phyloP scores from a whole-genome alignment of 2,888 invertebrate species.

The Drosophila falleni region DNA sequence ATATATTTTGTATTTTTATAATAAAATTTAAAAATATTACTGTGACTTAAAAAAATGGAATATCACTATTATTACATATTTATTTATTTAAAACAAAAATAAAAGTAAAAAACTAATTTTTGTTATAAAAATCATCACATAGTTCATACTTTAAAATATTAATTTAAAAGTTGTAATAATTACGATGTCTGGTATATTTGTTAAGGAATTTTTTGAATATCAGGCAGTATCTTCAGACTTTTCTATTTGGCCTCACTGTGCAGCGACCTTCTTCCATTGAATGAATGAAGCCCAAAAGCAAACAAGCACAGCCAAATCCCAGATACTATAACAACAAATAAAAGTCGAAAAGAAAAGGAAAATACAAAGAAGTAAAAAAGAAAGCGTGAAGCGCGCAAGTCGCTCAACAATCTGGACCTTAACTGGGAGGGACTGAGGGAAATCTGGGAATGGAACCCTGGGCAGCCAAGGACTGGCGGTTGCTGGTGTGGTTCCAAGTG shows the following conservation, averaged over 20 bases:
- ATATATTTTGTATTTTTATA: no score
- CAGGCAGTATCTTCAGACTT: background rate
- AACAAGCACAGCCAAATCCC: constrained; percentile 67
- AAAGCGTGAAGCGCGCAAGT: constrained; percentile 32
- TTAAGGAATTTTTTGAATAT: background rate
- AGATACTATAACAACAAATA: constrained; percentile 71
- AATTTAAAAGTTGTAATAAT: no score
- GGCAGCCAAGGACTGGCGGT: constrained; percentile 4
- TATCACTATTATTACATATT: no score
- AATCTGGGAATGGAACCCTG: background rate
- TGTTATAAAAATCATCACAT: no score
- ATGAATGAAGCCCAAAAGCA: constrained; percentile 67
- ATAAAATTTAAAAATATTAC: no score
- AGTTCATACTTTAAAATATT: no score
- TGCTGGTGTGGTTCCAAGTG: constrained; percentile 29
- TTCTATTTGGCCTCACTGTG: constrained; percentile 43
- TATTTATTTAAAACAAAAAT: no score
- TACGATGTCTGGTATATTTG: no score
- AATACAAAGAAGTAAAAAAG: constrained; percentile 14
- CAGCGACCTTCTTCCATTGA: constrained; percentile 39
- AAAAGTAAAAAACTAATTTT: no score
- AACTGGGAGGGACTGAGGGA: constrained; percentile 1
- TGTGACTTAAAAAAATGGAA: no score
- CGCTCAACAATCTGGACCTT: constrained; percentile 28
- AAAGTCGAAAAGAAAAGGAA: constrained; percentile 40